These are phyloP conservation scores for Euwallacea fornicatus DNA, from an alignment of 1,140 invertebrate genomes.

Conservation along the genomic window DNA sequence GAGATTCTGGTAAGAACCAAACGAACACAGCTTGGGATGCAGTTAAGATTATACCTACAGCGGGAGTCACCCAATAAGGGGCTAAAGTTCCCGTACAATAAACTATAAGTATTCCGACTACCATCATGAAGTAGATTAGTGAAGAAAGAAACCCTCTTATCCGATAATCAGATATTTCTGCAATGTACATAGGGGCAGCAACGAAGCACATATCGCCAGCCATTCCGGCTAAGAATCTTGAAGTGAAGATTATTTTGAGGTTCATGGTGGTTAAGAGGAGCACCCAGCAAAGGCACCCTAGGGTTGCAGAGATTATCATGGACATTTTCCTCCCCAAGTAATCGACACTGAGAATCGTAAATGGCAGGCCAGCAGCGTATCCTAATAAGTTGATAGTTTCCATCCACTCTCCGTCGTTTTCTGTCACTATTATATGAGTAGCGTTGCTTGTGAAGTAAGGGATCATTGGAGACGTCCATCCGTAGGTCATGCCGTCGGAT, in stretches of 20 bases:
- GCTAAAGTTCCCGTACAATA: conserved; percentile 41
- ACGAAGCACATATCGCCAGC: conserved; percentile 44
- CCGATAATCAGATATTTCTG: conserved; percentile 47
- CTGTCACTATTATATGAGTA: conserved; percentile 47
- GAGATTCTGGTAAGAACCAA: conserved; percentile 45
- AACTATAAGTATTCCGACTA: conserved; percentile 41
- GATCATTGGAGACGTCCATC: conserved; percentile 66
- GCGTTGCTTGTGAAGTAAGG: conserved; percentile 53
- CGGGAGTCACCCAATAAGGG: conserved; percentile 37
- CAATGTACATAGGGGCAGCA: conserved; percentile 46
- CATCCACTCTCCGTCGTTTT: conserved; percentile 60
- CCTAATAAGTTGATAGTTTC: conserved; percentile 64
- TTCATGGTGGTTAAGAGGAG: conserved; percentile 56
- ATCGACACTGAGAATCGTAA: conserved; percentile 59
- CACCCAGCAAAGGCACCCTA: conserved; percentile 65
- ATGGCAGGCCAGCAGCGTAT: conserved; percentile 61
- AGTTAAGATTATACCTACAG: conserved; percentile 41
- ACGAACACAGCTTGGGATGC: conserved; percentile 38
- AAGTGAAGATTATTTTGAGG: conserved; percentile 57
- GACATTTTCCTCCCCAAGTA: conserved; percentile 64
- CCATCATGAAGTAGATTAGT: conserved; percentile 44
- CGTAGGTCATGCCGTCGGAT: conserved; percentile 52
- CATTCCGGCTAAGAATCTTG: conserved; percentile 50
- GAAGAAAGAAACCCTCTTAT: conserved; percentile 43
- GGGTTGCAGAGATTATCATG: conserved; percentile 59